Conservation (phyloP, 2,888 invertebrate species). For the Acanthosepion pharaonis region DNA sequence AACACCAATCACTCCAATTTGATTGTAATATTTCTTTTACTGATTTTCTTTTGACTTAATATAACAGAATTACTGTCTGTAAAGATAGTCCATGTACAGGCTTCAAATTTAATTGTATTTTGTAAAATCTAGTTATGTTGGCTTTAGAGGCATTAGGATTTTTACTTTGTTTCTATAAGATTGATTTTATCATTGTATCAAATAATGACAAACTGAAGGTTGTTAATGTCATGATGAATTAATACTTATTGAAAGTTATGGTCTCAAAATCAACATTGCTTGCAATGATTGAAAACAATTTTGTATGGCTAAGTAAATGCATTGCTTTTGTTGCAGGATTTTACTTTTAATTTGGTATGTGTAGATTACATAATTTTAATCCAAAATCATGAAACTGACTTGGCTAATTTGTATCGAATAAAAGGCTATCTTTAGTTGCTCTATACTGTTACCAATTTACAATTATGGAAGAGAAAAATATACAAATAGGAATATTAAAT, state of each 20-base stretch:
- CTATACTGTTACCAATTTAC: too few species aligned
- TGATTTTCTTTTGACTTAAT: not conserved
- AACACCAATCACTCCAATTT: not conserved
- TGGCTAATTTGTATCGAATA: too few species aligned
- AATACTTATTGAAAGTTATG: not conserved
- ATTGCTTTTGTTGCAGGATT: too few species aligned
- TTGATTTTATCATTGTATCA: not conserved
- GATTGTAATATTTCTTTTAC: not conserved
- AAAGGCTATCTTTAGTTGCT: too few species aligned
- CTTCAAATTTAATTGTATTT: not conserved
- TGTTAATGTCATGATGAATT: not conserved
- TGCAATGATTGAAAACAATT: not conserved
- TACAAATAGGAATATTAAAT: too few species aligned
- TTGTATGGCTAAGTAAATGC: too few species aligned
- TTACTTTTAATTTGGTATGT: too few species aligned
- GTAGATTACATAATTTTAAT: too few species aligned
- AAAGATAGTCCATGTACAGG: not conserved
- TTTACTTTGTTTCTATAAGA: not conserved
- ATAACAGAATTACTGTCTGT: not conserved
- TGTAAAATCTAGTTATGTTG: not conserved
- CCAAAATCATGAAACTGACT: too few species aligned
- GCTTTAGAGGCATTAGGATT: not conserved
- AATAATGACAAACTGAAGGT: not conserved
- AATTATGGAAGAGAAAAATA: too few species aligned
- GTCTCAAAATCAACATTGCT: not conserved